These are phyloP conservation scores for Mythimna albipuncta DNA, from an alignment of 2,888 invertebrate genomes.

Conservation along the genomic window DNA sequence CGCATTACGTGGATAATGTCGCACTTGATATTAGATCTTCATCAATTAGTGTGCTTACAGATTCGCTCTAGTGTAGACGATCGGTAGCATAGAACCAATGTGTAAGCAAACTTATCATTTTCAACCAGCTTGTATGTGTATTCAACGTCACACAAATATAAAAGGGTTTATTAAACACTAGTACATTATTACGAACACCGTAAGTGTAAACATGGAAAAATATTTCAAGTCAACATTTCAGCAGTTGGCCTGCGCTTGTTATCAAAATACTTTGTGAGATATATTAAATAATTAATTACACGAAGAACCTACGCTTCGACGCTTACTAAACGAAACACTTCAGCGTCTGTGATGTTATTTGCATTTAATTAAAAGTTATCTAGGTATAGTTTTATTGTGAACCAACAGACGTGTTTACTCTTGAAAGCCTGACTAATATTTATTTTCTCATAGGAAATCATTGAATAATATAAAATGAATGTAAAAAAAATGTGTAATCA, in stretches of 20 bases:
- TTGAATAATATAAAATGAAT: slow-evolving; percentile 39
- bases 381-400: slow-evolving; percentile 11
- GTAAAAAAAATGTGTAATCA: slow-evolving; percentile 52
- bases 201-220: slow-evolving; percentile 54
- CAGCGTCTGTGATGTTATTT: slow-evolving; percentile 25
- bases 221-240: slow-evolving; percentile 47
- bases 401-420: slow-evolving; percentile 26
- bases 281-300: slow-evolving; percentile 31
- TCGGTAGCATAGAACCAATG: slow-evolving; percentile 17
- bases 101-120: slow-evolving; percentile 19
- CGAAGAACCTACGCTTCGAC: slow-evolving; percentile 25
- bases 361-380: slow-evolving; percentile 14
- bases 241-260: slow-evolving; percentile 39
- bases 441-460: slow-evolving; percentile 31
- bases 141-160: slow-evolving; percentile 42
- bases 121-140: slow-evolving; percentile 36
- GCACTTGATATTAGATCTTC: slow-evolving; percentile 30
- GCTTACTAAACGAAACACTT: slow-evolving; percentile 17
- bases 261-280: slow-evolving; percentile 50
- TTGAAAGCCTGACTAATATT: slow-evolving; percentile 36
- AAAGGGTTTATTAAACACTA: slow-evolving; percentile 28
- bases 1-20: slow-evolving; percentile 39
- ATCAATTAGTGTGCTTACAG: slow-evolving; percentile 23
- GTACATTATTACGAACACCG: slow-evolving; percentile 40
- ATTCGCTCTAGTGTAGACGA: slow-evolving; percentile 19